Evolutionary conservation across 2,888 invertebrate species (phyloP), one percentile per base, ranked within the genome.

Genomic region (Raillietiella orientalis): DNA sequence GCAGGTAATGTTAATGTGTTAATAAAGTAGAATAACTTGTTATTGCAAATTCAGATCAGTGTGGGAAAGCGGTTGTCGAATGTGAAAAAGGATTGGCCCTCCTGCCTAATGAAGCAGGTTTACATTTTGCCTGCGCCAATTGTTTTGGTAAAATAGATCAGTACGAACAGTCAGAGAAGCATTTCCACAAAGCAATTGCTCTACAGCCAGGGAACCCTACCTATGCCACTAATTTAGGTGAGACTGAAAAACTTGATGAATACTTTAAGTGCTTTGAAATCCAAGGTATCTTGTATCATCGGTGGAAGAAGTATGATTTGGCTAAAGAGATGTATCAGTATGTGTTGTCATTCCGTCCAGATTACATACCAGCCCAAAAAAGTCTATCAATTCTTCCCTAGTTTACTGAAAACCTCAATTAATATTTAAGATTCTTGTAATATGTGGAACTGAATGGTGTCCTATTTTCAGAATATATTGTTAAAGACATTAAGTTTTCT

Each of bases 221-320:
- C 28, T 79, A 74, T 49, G 66, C 66, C 41, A 64, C 74, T 2
- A 90, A 93, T 53, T 54, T 90, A 35, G 84, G 82, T 72, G 49
- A 47, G 47, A 34, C n/a, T n/a, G n/a, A n/a, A n/a, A n/a, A n/a
- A n/a, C n/a, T n/a, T n/a, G n/a, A n/a, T n/a, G n/a, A n/a, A n/a
- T n/a, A n/a, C n/a, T n/a, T n/a, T 21, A 6, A 13, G 15, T 13
- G 11, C 22, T 21, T n/a, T 24, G 9, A 20, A 25, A 43, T 33
- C 37, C 2, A 31, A 70, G 74, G 72, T 29, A 77, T 84, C 12
- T 52, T 84, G n/a, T 82, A 82, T 45, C 82, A 82, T 49, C 62
- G 77, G 13, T 79, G 77, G 77, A 66, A 66, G 33, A 74, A 66
- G 46, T 53, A 58, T 30, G 52, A 58, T 4, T 49, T 59, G 36